Evolutionary conservation across 1,140 invertebrate genomes (phyloP).

Genomic region (Gryllus bimaculatus): DNA sequence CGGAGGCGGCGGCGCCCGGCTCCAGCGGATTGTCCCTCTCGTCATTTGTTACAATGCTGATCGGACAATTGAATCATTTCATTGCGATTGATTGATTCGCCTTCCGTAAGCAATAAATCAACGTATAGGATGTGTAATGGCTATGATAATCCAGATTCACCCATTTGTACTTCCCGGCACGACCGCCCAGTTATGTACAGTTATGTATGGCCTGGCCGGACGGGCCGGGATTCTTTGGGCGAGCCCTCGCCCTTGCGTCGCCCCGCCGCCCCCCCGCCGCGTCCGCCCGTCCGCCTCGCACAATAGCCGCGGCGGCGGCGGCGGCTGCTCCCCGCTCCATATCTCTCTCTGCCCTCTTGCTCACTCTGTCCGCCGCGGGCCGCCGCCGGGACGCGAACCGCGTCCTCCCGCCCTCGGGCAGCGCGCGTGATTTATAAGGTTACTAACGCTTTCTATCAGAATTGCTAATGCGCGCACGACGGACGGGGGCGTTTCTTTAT

Average conservation of each 20-base stretch:
- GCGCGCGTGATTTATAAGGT: neutral
- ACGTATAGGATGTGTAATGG: slow-evolving; percentile 8
- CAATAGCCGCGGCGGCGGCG: neutral
- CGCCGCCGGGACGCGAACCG: neutral
- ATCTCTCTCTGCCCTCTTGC: neutral
- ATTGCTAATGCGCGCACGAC: neutral
- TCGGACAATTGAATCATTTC: slow-evolving; percentile 17
- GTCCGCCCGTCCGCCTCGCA: neutral
- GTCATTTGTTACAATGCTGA: slow-evolving; percentile 15
- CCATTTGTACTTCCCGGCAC: neutral
- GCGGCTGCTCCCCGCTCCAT: neutral
- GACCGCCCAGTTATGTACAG: neutral
- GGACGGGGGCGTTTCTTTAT: neutral
- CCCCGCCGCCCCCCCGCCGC: no score
- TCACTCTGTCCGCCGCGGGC: neutral
- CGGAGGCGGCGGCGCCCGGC: no score
- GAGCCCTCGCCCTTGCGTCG: neutral
- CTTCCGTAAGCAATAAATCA: slow-evolving; percentile 11
- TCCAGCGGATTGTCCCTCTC: neutral
- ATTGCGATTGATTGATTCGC: slow-evolving; percentile 15
- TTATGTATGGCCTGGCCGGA: neutral
- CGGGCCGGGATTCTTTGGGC: neutral
- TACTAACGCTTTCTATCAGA: neutral
- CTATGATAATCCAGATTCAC: neutral
- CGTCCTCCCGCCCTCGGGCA: no score